Evolutionary conservation across 2,888 invertebrate genomes (phyloP), one percentile per base, ranked within the genome.

Genomic region (Bombylius discolor): DNA sequence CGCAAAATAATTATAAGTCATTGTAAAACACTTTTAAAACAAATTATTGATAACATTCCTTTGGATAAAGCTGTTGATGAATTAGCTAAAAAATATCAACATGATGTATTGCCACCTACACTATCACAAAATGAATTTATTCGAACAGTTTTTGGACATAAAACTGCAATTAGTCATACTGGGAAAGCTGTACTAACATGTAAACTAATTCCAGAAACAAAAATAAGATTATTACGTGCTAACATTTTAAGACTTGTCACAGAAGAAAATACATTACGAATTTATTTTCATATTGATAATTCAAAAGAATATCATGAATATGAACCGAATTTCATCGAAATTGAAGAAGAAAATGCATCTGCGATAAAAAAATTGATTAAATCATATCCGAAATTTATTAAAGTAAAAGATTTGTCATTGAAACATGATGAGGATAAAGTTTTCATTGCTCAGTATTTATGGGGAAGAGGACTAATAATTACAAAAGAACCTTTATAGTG

Each of bases 281-380:
- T 95, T 42, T 96, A 92, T 72, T 90, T 89, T 71, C 84, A 84
- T 61, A 77, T 84, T 48, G 91, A 94, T 67, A 97, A 97, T 73
- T 85, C 88, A 0, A 78, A 87, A 60, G 84, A 88, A 64, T 94
- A 92, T 68, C 90, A 91, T 68, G 89, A 85, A 44, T 83, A 81
- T 68, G 91, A 92, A 42, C 78, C 81, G 3, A 85, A 86, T 64
- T 84, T 78, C 68, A 71, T 96, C 59, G 89, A 89, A 68, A 80
- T 96, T 58, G 81, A 83, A 12, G 75, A 79, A 4, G 78, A 81
- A 2, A 75, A 83, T 60, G 83, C 86, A 1, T 81, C 82, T 4
- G 85, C 82, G 0, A 76, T 95, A 13, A 83, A 85, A 66, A 77
- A 77, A 55, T 76, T 96, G 42, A 81, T 92, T 55, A 77, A 76